Conservation (phyloP, 1,140 invertebrate genomes). For the Drosophila suzukii region DNA sequence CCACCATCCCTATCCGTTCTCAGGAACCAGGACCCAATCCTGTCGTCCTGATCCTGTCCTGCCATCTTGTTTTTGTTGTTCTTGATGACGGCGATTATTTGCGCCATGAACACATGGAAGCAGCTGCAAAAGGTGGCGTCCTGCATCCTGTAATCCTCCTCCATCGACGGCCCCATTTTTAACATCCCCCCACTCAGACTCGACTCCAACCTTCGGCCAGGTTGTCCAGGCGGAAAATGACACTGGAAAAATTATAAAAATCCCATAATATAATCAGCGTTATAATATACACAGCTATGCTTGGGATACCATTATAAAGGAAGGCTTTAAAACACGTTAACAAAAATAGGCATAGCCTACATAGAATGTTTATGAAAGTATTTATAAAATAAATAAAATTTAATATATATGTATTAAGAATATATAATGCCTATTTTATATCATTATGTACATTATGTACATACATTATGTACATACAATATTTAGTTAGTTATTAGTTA, state of each 20-base stretch:
- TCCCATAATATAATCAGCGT: background rate
- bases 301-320: no score
- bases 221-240: conserved; percentile 38
- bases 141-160: conserved; percentile 53
- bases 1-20: background rate
- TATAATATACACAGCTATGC: no score
- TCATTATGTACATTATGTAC: no score
- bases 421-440: no score
- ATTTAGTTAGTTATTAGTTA: no score
- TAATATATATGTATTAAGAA: no score
- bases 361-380: no score
- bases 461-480: no score
- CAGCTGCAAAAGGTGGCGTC: conserved; percentile 74
- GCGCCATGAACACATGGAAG: conserved; percentile 78
- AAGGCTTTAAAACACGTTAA: no score
- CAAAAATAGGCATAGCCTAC: no score
- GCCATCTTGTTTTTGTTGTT: conserved; percentile 50
- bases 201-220: conserved; percentile 15
- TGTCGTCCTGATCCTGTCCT: conserved; percentile 32
- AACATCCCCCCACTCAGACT: conserved; percentile 12
- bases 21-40: conserved; percentile 8
- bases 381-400: no score
- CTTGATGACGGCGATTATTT: conserved; percentile 79
- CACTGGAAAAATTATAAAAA: background rate
- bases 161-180: conserved; percentile 28